Evolutionary conservation across 2,888 invertebrate species (phyloP), one percentile per base, ranked within the genome.

Genomic region (Lepetodrilus schrolli): DNA sequence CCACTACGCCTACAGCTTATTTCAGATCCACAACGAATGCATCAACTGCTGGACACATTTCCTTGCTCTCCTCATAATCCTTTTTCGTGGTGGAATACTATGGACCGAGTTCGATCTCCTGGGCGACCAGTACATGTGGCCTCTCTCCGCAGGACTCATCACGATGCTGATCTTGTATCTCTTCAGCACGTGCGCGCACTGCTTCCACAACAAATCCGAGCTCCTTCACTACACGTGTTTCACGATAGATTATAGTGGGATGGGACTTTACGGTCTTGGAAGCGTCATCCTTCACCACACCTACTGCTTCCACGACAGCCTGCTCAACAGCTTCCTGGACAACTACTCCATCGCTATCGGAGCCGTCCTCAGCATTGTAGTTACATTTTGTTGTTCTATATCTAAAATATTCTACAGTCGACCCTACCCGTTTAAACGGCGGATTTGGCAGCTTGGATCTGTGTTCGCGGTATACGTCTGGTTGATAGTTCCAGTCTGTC

Each of bases 11-110:
- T 77, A 80, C 47, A 90, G 89, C 70, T 75, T 88, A 3, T 89
- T 90, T 69, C 88, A 89, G 80, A 72, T 49, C 68, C 90, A 90
- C 74, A 90, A 90, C 77, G 90, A 90, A 78, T 86, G 88, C 48
- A 84, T 90, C 84, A 90, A 90, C 72, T 82, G 85, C 10, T 90
- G 90, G 90, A 89, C 89, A n/a, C 90, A 90, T 68, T 75, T 90
- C 20, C 71, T 89, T 17, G 86, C 85, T 17, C 78, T 82, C 13
- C 38, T 85, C 47, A 75, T 86, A 4, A 73, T 85, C 3, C 76
- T 86, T 37, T 50, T 81, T 2, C 73, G 78, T 21, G 81, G 84
- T 26, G 72, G 83, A 43, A 70, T 79, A 13, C 83, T 88, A 70
- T 82, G 81, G 23, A 58, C 76, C 4, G 83, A 89, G 69, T 83